phyloP scores from a whole-genome alignment of 2,888 invertebrate species.

The Leptinotarsa haldemani region DNA sequence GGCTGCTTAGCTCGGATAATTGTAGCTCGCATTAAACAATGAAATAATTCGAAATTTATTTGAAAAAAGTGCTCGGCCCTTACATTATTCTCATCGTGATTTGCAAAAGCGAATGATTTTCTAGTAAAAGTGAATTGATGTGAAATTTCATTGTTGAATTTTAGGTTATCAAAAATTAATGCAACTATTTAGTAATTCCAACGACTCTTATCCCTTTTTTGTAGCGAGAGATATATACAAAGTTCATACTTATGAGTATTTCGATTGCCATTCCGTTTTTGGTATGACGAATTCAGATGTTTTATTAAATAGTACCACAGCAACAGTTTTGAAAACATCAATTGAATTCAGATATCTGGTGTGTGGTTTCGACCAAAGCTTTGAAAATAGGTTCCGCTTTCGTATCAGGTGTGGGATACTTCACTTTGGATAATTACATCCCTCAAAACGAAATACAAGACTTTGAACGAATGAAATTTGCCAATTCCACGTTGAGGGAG shows the following conservation, averaged over 20 bases:
- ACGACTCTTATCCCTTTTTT: not conserved
- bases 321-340: not conserved
- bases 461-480: too few species aligned
- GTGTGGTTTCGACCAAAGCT: not conserved
- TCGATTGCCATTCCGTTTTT: not conserved
- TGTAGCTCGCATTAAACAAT: not conserved
- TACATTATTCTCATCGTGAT: too few species aligned
- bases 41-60: constrained; percentile 1
- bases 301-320: not conserved
- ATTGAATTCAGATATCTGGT: not conserved
- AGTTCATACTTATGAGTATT: not conserved
- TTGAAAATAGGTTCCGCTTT: not conserved
- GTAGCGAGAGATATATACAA: not conserved
- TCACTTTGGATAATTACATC: not conserved
- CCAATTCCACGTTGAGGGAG: too few species aligned
- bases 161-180: not conserved
- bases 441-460: too few species aligned
- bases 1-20: too few species aligned
- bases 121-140: too few species aligned
- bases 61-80: too few species aligned
- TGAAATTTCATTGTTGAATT: not conserved
- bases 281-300: not conserved
- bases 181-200: not conserved
- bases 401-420: not conserved
- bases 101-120: too few species aligned